Percentiles rank a stretch among this genome's conserved stretches.
phyloP scores from a whole-genome alignment of 1,140 invertebrate species.

The Adelges cooleyi region DNA sequence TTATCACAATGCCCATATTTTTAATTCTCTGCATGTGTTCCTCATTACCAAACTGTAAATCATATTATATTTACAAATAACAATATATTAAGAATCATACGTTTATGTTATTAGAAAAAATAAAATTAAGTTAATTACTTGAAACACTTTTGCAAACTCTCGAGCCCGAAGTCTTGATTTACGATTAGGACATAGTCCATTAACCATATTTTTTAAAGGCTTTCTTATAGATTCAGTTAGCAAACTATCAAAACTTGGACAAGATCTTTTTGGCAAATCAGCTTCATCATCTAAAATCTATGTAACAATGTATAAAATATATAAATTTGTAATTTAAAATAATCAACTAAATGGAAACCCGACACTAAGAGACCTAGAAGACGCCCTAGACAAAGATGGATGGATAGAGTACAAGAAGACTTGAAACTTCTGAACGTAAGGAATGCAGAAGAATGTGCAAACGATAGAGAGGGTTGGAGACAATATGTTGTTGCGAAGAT shows the following conservation, averaged over 20 bases:
- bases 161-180: conserved; percentile 22
- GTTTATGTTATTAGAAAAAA: conserved; percentile 20
- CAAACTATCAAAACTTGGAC: conserved; percentile 72
- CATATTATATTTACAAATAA: neutral
- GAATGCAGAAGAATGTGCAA: no score
- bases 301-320: neutral
- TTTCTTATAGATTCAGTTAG: conserved; percentile 65
- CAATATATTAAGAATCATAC: conserved; percentile 18
- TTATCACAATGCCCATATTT: conserved; percentile 89
- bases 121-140: neutral
- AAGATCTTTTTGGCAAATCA: conserved; percentile 53
- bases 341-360: no score
- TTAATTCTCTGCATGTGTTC: conserved; percentile 76
- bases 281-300: conserved; percentile 30
- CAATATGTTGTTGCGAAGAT: no score
- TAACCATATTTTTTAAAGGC: conserved; percentile 74
- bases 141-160: conserved; percentile 20
- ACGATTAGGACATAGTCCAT: conserved; percentile 60
- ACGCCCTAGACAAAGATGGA: no score
- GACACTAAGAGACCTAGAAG: no score
- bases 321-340: no score
- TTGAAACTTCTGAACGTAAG: no score
- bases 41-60: conserved; percentile 60
- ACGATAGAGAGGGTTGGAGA: no score
- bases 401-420: no score